A percentile compares a stretch with the other conserved stretches of the same genome.
phyloP scores from a whole-genome alignment of 2,797 vertebrate species.

The Antrozous pallidus region DNA sequence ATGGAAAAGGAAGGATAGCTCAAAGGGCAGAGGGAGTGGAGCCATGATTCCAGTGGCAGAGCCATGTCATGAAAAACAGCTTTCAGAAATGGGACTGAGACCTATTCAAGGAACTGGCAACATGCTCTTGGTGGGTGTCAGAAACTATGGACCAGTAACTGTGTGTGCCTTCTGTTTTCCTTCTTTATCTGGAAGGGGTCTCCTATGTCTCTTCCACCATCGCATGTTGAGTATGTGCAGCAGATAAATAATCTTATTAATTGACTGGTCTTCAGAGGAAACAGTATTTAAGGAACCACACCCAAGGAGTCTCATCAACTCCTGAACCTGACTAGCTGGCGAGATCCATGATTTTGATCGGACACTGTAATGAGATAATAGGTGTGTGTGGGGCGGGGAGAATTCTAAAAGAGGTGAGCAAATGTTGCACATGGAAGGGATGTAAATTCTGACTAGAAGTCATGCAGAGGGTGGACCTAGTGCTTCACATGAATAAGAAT shows the following conservation, averaged over 20 bases:
- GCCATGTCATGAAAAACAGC: neutral
- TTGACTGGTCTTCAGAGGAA: neutral
- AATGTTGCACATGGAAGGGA: neutral
- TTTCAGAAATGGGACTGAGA: neutral
- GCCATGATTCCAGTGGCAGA: neutral
- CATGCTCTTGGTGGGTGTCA: neutral
- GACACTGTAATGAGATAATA: neutral
- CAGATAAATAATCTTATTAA: neutral
- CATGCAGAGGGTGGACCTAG: no score
- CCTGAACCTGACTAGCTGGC: neutral
- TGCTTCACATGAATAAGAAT: neutral
- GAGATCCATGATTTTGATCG: neutral
- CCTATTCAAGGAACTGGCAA: neutral
- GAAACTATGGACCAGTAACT: neutral
- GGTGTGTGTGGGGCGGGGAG: neutral
- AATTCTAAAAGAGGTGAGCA: neutral
- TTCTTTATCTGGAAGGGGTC: neutral
- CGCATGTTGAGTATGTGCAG: neutral
- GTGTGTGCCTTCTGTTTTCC: neutral
- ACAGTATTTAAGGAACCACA: neutral
- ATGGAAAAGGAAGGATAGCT: neutral
- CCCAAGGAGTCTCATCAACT: neutral
- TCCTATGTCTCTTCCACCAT: neutral
- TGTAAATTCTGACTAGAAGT: neutral
- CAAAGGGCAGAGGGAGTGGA: neutral